These are phyloP conservation scores for Pocillopora meandrina DNA, from an alignment of 92 coral and sea anemone genomes.

Conservation along the genomic window DNA sequence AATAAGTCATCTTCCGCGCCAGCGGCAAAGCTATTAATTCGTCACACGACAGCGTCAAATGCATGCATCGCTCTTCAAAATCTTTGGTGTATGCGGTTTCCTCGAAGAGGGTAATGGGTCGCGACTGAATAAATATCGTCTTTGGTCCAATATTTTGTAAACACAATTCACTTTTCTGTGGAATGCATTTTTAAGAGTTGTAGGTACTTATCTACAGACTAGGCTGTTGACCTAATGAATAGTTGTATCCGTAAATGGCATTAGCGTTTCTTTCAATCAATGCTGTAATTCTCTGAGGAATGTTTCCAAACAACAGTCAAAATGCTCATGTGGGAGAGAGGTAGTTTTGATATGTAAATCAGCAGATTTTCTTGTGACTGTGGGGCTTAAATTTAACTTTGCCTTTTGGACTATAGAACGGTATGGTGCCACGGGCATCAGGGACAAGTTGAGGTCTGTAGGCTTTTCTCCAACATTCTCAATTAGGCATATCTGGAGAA, in stretches of 20 bases:
- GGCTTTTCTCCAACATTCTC: neutral
- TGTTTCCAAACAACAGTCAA: neutral
- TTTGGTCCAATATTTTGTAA: neutral
- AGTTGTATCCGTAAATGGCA: slow-evolving; percentile 31
- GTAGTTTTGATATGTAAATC: slow-evolving; percentile 3
- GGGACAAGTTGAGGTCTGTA: neutral
- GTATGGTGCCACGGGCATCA: neutral
- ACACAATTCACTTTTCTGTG: neutral
- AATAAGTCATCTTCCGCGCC: slow-evolving; percentile 1
- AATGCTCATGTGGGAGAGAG: neutral
- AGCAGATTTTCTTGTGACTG: neutral
- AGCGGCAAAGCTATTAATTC: neutral
- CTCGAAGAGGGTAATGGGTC: neutral
- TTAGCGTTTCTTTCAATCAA: neutral
- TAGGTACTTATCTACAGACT: neutral
- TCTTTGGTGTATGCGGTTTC: slow-evolving; percentile 20
- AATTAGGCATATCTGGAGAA: neutral
- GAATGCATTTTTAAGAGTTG: neutral
- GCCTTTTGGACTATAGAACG: neutral
- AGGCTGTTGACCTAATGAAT: slow-evolving; percentile 2
- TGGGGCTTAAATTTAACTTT: neutral
- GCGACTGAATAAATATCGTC: neutral
- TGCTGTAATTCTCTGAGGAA: slow-evolving; percentile 11
- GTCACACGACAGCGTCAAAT: neutral
- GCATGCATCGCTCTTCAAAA: neutral